Base-by-base conservation (phyloP, 2,888 invertebrate species). In the Xylota segnis region DNA sequence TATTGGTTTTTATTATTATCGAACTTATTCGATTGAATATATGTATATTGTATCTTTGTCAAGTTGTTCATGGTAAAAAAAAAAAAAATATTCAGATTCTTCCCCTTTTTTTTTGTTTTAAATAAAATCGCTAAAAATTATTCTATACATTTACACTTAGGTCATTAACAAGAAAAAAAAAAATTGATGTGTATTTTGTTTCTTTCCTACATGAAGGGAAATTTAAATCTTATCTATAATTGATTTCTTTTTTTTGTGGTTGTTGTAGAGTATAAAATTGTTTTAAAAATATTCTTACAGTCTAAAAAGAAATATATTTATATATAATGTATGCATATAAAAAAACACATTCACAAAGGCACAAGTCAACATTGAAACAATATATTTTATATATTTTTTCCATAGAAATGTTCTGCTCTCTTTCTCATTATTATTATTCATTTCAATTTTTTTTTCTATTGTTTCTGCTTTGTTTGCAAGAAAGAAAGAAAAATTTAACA, bases 351-450 rank as follows among this genome's bases (percentile, higher is more conserved):
- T 81, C 84, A 87, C 91, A 92, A 92, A 92, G 92, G 92, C 92
- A 92, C 92, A 92, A 92, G 92, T 92, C 92, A 92, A 92, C 92
- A 90, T 90, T 90, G 88, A 89, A 90, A 90, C 90, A 91, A 91
- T 89, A 87, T 87, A 88, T 88, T 88, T 88, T 87, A 88, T 89
- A 87, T 89, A 88, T 86, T 61, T 76, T 68, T 58, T 45, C 32
- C 18, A 61, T 43, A 78, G 23, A 78, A 68, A 74, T 16, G 43
- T 70, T 72, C 72, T 59, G 68, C 58, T 83, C 37, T 77, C 40
- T 63, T 61, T 83, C 14, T 63, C 9, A 18, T 52, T 23, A 23
- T n/a, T n/a, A n/a, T n/a, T n/a, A 10, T 56, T 70, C 40, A 43
- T 32, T 6, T 63, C 16, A 59, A 40, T 29, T 45, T 52, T 40